Conservation (phyloP, 2,113 vertebrate genomes). For the Pterocles burchelli region DNA sequence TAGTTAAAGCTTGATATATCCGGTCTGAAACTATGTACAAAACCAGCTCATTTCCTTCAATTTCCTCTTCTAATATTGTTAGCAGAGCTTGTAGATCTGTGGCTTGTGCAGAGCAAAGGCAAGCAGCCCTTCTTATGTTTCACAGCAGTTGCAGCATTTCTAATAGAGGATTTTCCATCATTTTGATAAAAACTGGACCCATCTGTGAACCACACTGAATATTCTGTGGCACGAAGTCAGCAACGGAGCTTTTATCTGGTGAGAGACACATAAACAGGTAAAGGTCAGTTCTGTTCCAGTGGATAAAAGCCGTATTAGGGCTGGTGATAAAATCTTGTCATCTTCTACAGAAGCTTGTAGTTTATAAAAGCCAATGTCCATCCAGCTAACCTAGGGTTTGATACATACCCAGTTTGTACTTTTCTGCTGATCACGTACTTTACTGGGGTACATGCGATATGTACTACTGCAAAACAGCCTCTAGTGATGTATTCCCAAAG, state of each 20-base stretch:
- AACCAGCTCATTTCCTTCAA: conserved; percentile 26
- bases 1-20: conserved; percentile 33
- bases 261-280: background rate
- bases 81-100: background rate
- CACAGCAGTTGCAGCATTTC: background rate
- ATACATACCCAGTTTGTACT: background rate
- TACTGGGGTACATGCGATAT: background rate
- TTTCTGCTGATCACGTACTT: background rate
- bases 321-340: background rate
- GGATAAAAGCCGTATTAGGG: background rate
- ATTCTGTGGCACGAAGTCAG: background rate
- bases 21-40: background rate
- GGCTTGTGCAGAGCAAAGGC: background rate
- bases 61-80: conserved; percentile 13
- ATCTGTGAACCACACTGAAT: background rate
- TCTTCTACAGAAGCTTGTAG: background rate
- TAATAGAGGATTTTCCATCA: background rate
- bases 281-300: background rate
- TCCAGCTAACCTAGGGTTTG: background rate
- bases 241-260: background rate
- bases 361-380: background rate
- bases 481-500: background rate
- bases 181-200: background rate
- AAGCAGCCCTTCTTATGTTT: background rate
- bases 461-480: background rate